A percentile compares a stretch with the other conserved stretches of the same genome.
phyloP scores from a whole-genome alignment of 2,797 vertebrate species.

The Phaenicophaeus curvirostris region DNA sequence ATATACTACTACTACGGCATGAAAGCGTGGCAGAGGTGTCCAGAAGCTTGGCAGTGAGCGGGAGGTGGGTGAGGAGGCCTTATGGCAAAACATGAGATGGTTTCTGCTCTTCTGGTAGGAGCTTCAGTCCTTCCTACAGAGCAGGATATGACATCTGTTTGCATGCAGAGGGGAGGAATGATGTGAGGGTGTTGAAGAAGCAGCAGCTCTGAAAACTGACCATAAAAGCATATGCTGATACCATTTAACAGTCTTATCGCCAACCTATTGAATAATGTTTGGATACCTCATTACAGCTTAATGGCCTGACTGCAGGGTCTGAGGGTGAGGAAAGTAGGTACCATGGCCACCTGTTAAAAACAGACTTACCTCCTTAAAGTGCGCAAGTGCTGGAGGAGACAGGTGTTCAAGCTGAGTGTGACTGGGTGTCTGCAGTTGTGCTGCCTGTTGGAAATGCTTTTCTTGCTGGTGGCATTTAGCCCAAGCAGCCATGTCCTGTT shows the following conservation, averaged over 20 bases:
- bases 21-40: not conserved
- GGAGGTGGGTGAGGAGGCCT: not conserved
- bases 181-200: not conserved
- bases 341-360: not conserved
- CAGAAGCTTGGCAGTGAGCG: not conserved
- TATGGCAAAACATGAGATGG: not conserved
- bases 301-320: not conserved
- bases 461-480: not conserved
- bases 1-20: fast-evolving
- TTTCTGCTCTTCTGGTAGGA: not conserved
- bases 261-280: not conserved
- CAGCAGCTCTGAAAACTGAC: not conserved
- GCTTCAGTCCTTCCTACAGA: not conserved
- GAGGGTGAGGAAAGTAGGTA: not conserved
- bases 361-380: not conserved
- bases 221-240: not conserved
- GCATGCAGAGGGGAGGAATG: not conserved
- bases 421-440: fast-evolving
- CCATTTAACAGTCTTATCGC: not conserved
- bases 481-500: not conserved
- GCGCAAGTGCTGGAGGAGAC: not conserved
- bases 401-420: not conserved
- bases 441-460: not conserved
- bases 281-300: not conserved
- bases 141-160: not conserved